These are phyloP conservation scores for Bryconaethiops microstoma DNA, from an alignment of 2,797 vertebrate species.

Conservation along the genomic window DNA sequence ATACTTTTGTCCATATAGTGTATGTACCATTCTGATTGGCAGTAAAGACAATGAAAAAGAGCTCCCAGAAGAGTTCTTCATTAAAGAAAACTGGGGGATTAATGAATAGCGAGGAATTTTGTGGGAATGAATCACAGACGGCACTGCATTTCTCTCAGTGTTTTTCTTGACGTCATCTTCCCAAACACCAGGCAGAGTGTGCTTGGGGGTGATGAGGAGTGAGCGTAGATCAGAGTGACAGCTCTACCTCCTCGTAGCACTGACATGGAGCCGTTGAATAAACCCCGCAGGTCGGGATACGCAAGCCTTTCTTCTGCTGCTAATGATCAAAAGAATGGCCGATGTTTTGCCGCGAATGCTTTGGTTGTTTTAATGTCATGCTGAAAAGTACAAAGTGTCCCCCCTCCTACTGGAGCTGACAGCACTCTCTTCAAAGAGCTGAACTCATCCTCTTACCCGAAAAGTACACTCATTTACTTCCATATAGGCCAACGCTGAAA, in stretches of 20 bases:
- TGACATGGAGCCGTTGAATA: slow-evolving; percentile 16
- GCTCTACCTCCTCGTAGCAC: neutral
- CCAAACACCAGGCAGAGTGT: neutral
- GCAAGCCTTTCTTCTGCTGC: slow-evolving; percentile 19
- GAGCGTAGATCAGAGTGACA: slow-evolving; percentile 12
- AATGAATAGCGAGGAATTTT: slow-evolving; percentile 21
- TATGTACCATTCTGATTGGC: neutral
- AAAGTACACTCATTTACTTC: neutral
- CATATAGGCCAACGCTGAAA: neutral
- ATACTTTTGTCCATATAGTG: too few species aligned
- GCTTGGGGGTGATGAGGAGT: neutral
- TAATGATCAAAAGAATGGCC: slow-evolving; percentile 48
- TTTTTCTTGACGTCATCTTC: slow-evolving; percentile 35
- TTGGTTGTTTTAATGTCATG: slow-evolving; percentile 41
- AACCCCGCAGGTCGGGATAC: slow-evolving; percentile 10
- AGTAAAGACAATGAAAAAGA: neutral
- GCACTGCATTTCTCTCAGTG: slow-evolving; percentile 23
- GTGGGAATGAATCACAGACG: slow-evolving; percentile 37
- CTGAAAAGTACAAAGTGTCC: slow-evolving; percentile 48
- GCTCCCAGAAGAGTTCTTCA: neutral
- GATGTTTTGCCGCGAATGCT: slow-evolving; percentile 19
- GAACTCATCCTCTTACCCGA: slow-evolving; percentile 7
- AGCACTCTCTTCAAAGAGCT: slow-evolving; percentile 41
- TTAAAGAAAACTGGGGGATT: slow-evolving; percentile 26
- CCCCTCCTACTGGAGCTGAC: slow-evolving; percentile 16